Evolutionary conservation across 2,888 invertebrate genomes (phyloP), one percentile per base, ranked within the genome.

Genomic region (Drosophila birchii): DNA sequence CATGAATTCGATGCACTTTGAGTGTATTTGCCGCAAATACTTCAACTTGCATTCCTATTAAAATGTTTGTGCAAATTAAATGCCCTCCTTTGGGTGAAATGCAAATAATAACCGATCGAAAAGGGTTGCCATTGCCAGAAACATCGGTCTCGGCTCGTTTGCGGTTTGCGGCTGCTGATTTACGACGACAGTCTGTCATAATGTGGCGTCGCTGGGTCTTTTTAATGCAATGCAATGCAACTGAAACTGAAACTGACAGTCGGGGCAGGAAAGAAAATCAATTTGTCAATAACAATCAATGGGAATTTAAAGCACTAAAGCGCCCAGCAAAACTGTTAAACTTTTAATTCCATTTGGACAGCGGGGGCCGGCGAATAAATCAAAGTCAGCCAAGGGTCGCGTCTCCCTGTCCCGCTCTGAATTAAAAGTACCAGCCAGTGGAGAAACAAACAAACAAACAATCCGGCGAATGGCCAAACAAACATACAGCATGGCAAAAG

Each of bases 261-360:
- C 66, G 78, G 75, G 68, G 43, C 74, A 43, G 62, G 36, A 62
- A 71, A 76, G 75, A 70, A 86, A 84, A 84, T 87, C 84, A 84
- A 89, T 84, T 89, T 89, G 88, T 87, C 89, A 88, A 74, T 86
- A 63, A 63, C 57, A 84, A 74, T 78, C 67, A 83, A 74, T 68
- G 62, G 56, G 53, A 54, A 74, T 69, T 80, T 74, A 74, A 75
- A 66, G 74, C 66, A 55, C 55, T 70, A 69, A 72, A 56, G 36
- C 62, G 60, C 51, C 36, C 56, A 49, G 32, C 72, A 51, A 71
- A 55, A 71, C 75, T 76, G 88, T 84, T 75, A 60, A 89, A 76
- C 84, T 79, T 85, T 85, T 85, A 87, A 89, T 85, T 85, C 89
- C 84, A 87, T 88, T 85, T 81, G 83, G 72, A 73, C 80, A 58